Base-by-base conservation (phyloP, 1,140 invertebrate genomes). In the Drosophila nigrodunni region DNA sequence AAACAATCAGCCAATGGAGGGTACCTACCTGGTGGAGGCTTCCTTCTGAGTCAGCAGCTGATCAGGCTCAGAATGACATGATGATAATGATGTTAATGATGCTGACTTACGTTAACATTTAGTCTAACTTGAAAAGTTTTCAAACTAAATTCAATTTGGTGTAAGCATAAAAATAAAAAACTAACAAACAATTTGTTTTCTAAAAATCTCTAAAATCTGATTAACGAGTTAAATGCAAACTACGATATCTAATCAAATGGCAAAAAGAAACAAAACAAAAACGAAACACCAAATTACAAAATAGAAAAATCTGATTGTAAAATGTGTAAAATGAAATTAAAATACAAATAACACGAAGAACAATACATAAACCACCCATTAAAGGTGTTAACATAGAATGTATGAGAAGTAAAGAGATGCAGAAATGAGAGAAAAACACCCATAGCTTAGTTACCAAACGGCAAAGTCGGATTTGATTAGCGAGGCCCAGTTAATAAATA, bases 21-120 rank as follows among this genome's bases (percentile, higher is more conserved):
- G 95, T 88, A 96, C 96, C 82, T 96, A 96, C 93, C 94, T 97
- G 85, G 96, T 97, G 82, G 96, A 97, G 93, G 96, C 96, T 81
- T 96, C 96, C 57, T 96, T 96, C 94, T 92, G 90, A 91, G 74
- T 69, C 58, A 66, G 59, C 66, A 41, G 7, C 30, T 55, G 47
- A 54, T 43, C 21, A 34, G 30, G 35, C 67, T 49, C 49, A 47
- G 57, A 58, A 30, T 34, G 57, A 66, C 37, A 59, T 43, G 64
- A 37, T 30, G 39, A 70, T 35, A 39, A 54, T 21, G 46, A 50
- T 78, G 61, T 52, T 11, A 70, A 79, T 76, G 70, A 68, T 69
- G 83, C 77, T 88, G 77, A 89, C 78, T 86, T 82, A 82, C 57
- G 76, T 77, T 83, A 83, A 85, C 52, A 58, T 76, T 73, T 68